Base-by-base conservation (phyloP, 2,113 vertebrate genomes). In the Penelope pileata region DNA sequence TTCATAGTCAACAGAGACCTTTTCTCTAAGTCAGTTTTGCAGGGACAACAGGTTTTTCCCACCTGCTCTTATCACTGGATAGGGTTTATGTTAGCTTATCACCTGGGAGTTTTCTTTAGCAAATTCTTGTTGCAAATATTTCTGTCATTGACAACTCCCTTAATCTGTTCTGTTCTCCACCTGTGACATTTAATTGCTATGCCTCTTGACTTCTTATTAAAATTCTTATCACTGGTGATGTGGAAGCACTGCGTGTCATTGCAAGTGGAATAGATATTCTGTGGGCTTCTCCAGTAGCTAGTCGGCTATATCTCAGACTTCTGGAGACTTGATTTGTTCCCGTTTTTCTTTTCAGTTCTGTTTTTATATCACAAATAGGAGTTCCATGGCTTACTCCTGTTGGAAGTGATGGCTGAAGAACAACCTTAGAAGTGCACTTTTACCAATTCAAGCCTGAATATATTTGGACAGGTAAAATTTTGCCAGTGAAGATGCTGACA, bases 111-210 rank as follows among this genome's bases (percentile, higher is more conserved):
- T 75, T 78, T 82, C 62, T 87, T 70, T 15, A 87, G 59, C 38
- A 91, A 72, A 63, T 75, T 87, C 74, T 17, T 72, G 32, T 38
- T 78, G 34, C 82, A 85, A 34, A 11, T 47, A 75, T 45, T 18
- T 79, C 42, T 75, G n/a, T 59, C 38, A 79, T 10, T 42, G 79
- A 60, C 85, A 85, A 59, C 88, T 94, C 88, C 82, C 88, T 93
- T 95, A 78, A 91, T 78, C 47, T 79, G 32, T 59, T 38, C 60
- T 67, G 13, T 53, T 83, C 36, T 74, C 3, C 4, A 77, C 68
- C 24, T 40, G 30, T 91, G 74, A 91, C 47, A 78, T 26, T 38
- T 96, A 94, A 94, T 93, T 91, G 58, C 78, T 84, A 8, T 45
- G 64, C 21, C 47, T 84, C 50, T 86, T 68, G 78, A 67, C 32